Evolutionary conservation across 2,113 vertebrate species (phyloP).

Genomic region (Odobenus rosmarus): DNA sequence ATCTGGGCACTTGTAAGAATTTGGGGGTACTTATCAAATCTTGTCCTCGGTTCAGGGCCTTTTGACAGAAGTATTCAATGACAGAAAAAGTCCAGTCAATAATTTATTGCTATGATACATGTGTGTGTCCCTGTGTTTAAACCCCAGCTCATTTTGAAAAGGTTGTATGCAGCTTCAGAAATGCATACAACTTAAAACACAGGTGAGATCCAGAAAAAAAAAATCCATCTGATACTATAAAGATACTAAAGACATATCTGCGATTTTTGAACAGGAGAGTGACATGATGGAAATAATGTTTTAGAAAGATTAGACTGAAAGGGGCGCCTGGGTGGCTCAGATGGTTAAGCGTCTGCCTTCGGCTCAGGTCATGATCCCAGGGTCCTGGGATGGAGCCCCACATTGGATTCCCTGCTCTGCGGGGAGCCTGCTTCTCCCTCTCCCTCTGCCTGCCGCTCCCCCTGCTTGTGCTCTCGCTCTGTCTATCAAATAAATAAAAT

Average conservation of each 20-base stretch:
- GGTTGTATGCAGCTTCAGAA: not conserved
- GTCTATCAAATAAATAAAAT: no score
- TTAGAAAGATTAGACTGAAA: not conserved
- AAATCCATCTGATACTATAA: not conserved
- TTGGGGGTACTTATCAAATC: not conserved
- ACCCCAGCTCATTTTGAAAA: not conserved
- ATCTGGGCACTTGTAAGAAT: not conserved
- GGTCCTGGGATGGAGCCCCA: no score
- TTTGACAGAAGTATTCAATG: not conserved
- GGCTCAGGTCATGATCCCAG: no score
- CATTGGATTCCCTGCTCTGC: no score
- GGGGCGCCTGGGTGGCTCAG: no score
- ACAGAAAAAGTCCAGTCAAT: not conserved
- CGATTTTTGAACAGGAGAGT: not conserved
- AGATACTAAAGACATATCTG: not conserved
- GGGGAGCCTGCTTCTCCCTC: no score
- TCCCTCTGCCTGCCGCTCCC: no score
- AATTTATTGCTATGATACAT: not conserved
- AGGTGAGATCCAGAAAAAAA: not conserved
- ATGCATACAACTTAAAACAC: not conserved
- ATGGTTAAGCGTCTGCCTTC: no score
- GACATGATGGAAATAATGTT: not conserved
- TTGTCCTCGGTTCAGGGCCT: not conserved
- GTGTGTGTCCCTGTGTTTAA: not conserved
- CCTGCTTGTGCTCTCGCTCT: no score